These are phyloP conservation scores for Spodoptera litura DNA, from an alignment of 1,140 invertebrate species.

Conservation along the genomic window DNA sequence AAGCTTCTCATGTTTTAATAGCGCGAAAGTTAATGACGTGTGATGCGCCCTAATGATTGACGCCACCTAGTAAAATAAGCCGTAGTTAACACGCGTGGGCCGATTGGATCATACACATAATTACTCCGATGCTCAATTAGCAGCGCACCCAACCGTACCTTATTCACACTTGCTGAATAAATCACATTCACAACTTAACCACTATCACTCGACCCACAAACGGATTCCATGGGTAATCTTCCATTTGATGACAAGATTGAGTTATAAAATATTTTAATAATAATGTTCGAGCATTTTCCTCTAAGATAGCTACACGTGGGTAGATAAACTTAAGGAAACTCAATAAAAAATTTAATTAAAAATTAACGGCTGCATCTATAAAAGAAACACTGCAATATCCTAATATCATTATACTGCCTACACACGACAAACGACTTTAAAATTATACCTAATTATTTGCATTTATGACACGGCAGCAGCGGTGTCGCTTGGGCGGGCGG, in stretches of 20 bases:
- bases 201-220: background rate
- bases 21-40: constrained; percentile 18
- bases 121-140: constrained; percentile 36
- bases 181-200: constrained; percentile 12
- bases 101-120: constrained; percentile 29
- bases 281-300: background rate
- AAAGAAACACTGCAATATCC: constrained; percentile 42
- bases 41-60: constrained; percentile 30
- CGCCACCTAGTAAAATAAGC: constrained; percentile 36
- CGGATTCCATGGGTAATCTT: background rate
- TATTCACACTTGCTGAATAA: constrained; percentile 28
- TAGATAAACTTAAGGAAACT: background rate
- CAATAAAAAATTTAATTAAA: constrained; percentile 12
- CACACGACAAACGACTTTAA: constrained; percentile 55
- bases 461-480: constrained; percentile 46
- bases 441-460: constrained; percentile 56
- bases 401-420: constrained; percentile 51
- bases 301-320: constrained; percentile 10
- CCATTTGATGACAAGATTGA: background rate
- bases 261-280: constrained; percentile 2
- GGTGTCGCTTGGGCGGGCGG: constrained; percentile 46
- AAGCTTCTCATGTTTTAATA: constrained; percentile 5
- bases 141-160: constrained; percentile 22
- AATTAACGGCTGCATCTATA: constrained; percentile 41
- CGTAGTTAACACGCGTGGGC: background rate